phyloP scores from a whole-genome alignment of 1,140 invertebrate species.

The Pseudoatta argentina region DNA sequence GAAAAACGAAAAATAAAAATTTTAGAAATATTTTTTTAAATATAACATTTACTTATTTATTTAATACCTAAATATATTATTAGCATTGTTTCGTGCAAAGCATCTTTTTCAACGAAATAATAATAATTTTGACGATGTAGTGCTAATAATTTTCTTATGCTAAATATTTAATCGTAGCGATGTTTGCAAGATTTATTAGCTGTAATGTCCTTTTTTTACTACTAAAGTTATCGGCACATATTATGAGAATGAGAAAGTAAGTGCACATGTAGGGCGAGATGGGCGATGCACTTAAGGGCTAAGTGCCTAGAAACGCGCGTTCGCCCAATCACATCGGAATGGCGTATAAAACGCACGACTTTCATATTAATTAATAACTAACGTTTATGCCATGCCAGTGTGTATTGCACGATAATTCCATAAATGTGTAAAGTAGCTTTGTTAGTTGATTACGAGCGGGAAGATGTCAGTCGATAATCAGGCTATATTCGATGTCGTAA shows the following conservation, averaged over 20 bases:
- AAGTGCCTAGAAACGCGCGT: constrained; percentile 12
- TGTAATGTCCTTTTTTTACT: constrained; percentile 20
- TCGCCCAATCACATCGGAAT: constrained; percentile 4
- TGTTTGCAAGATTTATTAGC: constrained; percentile 5
- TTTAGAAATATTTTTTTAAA: not conserved
- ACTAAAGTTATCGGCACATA: constrained; percentile 14
- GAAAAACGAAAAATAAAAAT: not conserved
- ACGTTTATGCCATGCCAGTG: not conserved
- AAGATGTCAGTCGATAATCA: not conserved
- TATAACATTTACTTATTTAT: not conserved
- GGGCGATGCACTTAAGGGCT: constrained; percentile 47
- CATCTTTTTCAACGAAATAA: not conserved
- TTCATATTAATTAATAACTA: constrained; percentile 41
- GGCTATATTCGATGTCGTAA: not conserved
- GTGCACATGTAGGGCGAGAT: not conserved
- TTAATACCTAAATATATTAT: not conserved
- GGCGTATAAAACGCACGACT: constrained; percentile 34
- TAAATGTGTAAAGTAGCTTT: not conserved
- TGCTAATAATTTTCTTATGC: not conserved
- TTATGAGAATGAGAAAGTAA: constrained; percentile 2
- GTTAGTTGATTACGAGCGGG: constrained; percentile 4
- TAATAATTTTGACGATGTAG: not conserved
- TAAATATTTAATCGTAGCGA: not conserved
- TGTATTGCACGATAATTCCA: constrained; percentile 10
- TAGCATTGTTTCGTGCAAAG: not conserved